A percentile compares a stretch with the other conserved stretches of the same genome.
These are phyloP conservation scores for Microtus pennsylvanicus DNA, from an alignment of 2,113 vertebrate genomes.

Conservation along the genomic window DNA sequence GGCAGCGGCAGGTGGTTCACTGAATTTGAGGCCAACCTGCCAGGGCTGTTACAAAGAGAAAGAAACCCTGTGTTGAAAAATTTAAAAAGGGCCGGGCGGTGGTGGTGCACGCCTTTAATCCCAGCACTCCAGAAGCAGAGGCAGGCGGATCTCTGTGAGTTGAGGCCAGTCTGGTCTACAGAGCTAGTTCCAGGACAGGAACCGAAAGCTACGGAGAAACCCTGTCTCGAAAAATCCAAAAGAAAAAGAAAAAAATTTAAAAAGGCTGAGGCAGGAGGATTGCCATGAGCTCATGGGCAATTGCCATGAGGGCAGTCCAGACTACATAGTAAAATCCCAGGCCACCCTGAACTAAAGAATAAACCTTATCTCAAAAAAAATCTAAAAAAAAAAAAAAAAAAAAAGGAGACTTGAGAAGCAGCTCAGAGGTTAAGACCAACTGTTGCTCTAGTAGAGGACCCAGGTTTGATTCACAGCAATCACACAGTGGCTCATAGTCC, in stretches of 20 bases:
- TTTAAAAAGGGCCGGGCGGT: background rate
- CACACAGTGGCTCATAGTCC: background rate
- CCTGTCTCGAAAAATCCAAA: too few relatives aligned
- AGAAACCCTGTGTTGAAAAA: background rate
- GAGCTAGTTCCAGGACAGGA: too few relatives aligned
- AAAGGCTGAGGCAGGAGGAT: background rate
- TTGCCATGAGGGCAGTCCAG: background rate
- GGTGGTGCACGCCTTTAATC: too few relatives aligned
- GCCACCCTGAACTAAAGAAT: background rate
- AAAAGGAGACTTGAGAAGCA: background rate
- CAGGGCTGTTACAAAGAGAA: background rate
- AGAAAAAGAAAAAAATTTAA: too few relatives aligned
- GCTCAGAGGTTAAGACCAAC: background rate
- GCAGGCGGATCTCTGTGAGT: too few relatives aligned
- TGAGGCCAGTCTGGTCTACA: too few relatives aligned
- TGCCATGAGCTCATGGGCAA: background rate
- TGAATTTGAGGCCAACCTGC: background rate
- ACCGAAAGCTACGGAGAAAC: too few relatives aligned
- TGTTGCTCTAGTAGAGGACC: background rate
- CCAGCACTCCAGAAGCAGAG: too few relatives aligned
- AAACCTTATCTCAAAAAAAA: background rate
- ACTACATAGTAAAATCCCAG: background rate
- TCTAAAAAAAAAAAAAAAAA: background rate
- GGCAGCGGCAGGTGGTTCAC: background rate
- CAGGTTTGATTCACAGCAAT: background rate